Conservation (phyloP, 2,113 vertebrate species). For the Hyaena hyaena region DNA sequence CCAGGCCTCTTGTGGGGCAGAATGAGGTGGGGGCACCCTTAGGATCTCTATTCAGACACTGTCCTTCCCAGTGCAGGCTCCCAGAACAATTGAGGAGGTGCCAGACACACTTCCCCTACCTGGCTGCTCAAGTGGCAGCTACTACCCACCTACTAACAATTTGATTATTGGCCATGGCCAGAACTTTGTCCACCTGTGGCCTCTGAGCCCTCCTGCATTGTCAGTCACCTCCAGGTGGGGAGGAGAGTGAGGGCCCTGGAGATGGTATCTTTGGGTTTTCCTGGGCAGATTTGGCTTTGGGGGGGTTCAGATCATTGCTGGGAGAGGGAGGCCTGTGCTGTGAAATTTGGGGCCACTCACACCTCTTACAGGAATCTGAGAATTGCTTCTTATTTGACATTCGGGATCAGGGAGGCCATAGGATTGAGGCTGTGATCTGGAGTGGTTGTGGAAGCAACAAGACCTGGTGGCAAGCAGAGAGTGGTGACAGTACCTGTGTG, state of each 20-base stretch:
- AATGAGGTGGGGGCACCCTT: not conserved
- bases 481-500: slow-evolving; percentile 82
- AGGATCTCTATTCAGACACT: not conserved
- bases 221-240: slow-evolving; percentile 91
- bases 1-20: not conserved
- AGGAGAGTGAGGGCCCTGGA: not conserved
- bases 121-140: slow-evolving; percentile 90
- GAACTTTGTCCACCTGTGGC: slow-evolving; percentile 90
- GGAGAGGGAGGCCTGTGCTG: not conserved
- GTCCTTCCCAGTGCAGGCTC: not conserved
- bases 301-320: not conserved
- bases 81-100: slow-evolving; percentile 79
- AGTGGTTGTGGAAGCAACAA: slow-evolving; percentile 77
- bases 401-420: slow-evolving; percentile 85
- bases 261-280: not conserved
- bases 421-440: slow-evolving; percentile 91
- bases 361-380: slow-evolving; percentile 85
- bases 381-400: slow-evolving; percentile 94
- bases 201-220: slow-evolving; percentile 90
- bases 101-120: slow-evolving; percentile 80
- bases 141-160: slow-evolving; percentile 54
- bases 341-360: not conserved
- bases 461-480: slow-evolving; percentile 94
- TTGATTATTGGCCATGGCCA: slow-evolving; percentile 87
- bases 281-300: not conserved